Percentiles rank a stretch among this genome's conserved stretches.
phyloP scores from a whole-genome alignment of 2,888 invertebrate species.

The Adela reaumurella region DNA sequence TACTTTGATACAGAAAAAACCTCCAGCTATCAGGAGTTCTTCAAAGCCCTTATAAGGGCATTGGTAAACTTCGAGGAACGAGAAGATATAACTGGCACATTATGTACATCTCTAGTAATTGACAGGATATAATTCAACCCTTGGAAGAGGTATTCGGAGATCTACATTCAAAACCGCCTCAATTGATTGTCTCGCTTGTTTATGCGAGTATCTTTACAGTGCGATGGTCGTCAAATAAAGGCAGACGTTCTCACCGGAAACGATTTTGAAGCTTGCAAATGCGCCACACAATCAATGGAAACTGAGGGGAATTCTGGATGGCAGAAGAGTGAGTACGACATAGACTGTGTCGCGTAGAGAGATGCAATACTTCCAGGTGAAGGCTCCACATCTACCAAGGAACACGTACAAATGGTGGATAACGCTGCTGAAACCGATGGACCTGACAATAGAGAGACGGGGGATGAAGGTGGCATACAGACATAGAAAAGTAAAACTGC shows the following conservation, averaged over 20 bases:
- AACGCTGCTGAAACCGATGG: too few relatives aligned
- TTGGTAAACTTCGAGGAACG: constrained; percentile 2
- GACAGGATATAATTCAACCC: constrained; percentile 1
- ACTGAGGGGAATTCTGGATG: background rate
- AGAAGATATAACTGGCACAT: constrained; percentile 7
- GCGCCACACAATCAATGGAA: constrained; percentile 2
- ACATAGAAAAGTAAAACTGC: too few relatives aligned
- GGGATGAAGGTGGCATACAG: too few relatives aligned
- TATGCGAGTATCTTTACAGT: constrained; percentile 5
- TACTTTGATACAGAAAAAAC: background rate
- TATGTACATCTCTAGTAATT: constrained; percentile 4
- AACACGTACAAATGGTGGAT: too few relatives aligned
- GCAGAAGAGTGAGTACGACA: background rate
- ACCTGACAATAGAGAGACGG: too few relatives aligned
- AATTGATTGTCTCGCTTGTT: constrained; percentile 5
- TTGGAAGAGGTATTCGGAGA: constrained; percentile 5
- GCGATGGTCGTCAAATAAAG: constrained; percentile 3
- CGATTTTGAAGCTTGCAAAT: constrained; percentile 2
- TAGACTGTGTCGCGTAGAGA: background rate
- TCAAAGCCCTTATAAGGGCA: constrained; percentile 3
- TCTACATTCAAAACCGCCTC: background rate
- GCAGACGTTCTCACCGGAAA: background rate
- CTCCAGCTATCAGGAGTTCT: background rate
- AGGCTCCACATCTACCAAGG: too few relatives aligned
- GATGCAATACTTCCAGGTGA: too few relatives aligned